Evolutionary conservation across 2,888 invertebrate genomes (phyloP).

Genomic region (Stomorhina lunata): DNA sequence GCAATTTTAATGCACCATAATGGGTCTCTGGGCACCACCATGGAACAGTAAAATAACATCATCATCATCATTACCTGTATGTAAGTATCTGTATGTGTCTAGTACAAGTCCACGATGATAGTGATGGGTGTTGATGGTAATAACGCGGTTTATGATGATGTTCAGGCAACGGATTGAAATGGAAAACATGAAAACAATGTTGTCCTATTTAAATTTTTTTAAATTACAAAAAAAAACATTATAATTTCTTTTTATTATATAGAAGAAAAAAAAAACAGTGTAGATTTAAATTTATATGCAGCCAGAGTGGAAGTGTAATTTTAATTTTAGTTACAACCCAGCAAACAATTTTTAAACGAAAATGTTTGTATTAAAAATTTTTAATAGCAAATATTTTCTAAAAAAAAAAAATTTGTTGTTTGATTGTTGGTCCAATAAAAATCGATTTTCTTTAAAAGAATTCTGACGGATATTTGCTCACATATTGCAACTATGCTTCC

Average conservation of each 20-base stretch:
- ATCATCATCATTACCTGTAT: conserved; percentile 36
- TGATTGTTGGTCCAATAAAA: too few relatives aligned
- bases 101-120: neutral
- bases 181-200: conserved; percentile 11
- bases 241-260: neutral
- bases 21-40: conserved; percentile 48
- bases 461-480: too few relatives aligned
- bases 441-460: too few relatives aligned
- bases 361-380: too few relatives aligned
- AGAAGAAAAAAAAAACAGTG: neutral
- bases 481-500: too few relatives aligned
- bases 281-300: neutral
- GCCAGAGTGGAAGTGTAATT: too few relatives aligned
- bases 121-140: neutral
- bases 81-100: neutral
- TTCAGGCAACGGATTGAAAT: neutral
- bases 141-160: conserved; percentile 4
- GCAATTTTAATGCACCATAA: conserved; percentile 62
- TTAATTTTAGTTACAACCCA: too few relatives aligned
- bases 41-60: too few relatives aligned
- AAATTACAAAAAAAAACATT: conserved; percentile 46
- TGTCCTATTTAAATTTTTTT: conserved; percentile 43
- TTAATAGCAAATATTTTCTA: too few relatives aligned
- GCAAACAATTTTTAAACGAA: too few relatives aligned
- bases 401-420: too few relatives aligned